These are phyloP conservation scores for Chiloscyllium punctatum DNA, from an alignment of 2,797 vertebrate species.

Conservation along the genomic window DNA sequence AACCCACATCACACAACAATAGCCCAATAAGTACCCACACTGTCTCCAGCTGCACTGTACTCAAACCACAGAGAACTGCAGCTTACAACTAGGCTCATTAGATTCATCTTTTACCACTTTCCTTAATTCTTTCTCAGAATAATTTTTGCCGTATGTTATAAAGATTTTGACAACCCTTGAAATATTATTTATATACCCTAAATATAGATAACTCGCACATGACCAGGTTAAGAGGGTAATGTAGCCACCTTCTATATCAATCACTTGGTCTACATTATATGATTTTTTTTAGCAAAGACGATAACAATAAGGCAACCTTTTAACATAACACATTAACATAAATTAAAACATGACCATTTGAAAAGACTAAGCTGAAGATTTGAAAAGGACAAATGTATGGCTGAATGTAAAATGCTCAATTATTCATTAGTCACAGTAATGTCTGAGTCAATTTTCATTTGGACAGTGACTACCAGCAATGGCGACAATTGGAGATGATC, in stretches of 20 bases:
- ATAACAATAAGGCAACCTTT: background rate
- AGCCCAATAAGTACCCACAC: conserved; percentile 12
- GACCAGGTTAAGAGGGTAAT: background rate
- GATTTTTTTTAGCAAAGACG: background rate
- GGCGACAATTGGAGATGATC: background rate
- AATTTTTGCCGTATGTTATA: conserved; percentile 26
- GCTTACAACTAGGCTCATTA: background rate
- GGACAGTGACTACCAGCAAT: background rate
- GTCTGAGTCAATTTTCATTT: background rate
- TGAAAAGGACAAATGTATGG: background rate
- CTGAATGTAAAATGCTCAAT: background rate
- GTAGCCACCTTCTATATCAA: background rate
- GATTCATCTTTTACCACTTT: conserved; percentile 35
- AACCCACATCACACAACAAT: conserved; percentile 38
- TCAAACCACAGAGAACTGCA: conserved; percentile 29
- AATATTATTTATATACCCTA: background rate
- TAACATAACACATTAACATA: background rate
- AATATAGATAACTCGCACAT: background rate
- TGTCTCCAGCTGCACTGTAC: conserved; percentile 31
- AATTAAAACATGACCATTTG: background rate
- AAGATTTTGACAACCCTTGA: background rate
- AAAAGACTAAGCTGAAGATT: background rate
- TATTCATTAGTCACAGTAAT: background rate
- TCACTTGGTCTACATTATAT: no score
- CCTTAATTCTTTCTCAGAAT: conserved; percentile 11